A percentile compares a stretch with the other conserved stretches of the same genome.
Conservation (phyloP, 2,888 invertebrate species). For the Camptogramma bilineatum region DNA sequence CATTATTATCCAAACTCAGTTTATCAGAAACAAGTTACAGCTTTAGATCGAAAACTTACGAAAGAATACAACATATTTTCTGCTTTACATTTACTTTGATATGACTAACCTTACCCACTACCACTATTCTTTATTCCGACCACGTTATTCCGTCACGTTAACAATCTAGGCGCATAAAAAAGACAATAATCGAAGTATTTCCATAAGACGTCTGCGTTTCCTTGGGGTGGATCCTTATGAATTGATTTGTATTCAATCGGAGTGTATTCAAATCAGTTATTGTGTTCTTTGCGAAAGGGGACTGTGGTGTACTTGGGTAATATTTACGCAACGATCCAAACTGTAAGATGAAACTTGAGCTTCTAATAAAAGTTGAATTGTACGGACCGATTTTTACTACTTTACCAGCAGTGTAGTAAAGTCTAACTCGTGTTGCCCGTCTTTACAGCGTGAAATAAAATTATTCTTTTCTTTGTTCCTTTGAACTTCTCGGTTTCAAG, state of each 20-base stretch:
- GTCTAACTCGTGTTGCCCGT: slow-evolving; percentile 1
- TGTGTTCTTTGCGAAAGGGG: slow-evolving; percentile 67
- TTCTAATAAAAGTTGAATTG: slow-evolving; percentile 16
- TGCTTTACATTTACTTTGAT: neutral
- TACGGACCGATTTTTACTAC: slow-evolving; percentile 12
- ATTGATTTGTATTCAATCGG: slow-evolving; percentile 73
- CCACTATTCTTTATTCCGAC: slow-evolving; percentile 27
- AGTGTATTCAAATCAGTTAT: slow-evolving; percentile 76
- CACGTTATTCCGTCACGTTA: slow-evolving; percentile 41
- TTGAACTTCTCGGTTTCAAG: slow-evolving; percentile 1
- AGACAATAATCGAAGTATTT: slow-evolving; percentile 54
- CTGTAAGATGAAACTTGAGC: slow-evolving; percentile 27
- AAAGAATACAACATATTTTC: too few species aligned
- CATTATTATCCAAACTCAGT: too few species aligned
- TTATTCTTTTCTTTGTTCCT: neutral
- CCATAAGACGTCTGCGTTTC: slow-evolving; percentile 60
- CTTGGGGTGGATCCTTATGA: slow-evolving; percentile 57
- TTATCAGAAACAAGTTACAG: too few species aligned
- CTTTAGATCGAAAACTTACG: too few species aligned
- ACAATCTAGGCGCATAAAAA: slow-evolving; percentile 46
- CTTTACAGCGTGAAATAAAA: slow-evolving; percentile 10
- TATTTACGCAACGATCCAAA: slow-evolving; percentile 41
- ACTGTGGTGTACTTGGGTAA: slow-evolving; percentile 48
- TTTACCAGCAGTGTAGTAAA: slow-evolving; percentile 5
- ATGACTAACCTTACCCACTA: neutral